phyloP scores from a whole-genome alignment of 2,888 invertebrate genomes.

The Melinaea menophilus region DNA sequence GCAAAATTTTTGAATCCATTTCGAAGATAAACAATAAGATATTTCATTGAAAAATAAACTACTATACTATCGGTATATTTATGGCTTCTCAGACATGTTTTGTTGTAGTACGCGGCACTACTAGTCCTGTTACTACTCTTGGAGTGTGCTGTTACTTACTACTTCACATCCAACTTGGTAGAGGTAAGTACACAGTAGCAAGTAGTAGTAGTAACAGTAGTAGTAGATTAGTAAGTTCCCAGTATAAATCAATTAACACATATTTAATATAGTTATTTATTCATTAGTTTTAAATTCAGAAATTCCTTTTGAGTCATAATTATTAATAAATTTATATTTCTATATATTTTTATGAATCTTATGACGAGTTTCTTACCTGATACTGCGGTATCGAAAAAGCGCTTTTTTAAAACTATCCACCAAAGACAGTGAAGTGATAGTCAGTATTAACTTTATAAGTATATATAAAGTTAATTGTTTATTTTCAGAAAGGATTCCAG shows the following conservation, averaged over 20 bases:
- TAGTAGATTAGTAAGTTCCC: no score
- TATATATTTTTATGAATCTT: no score
- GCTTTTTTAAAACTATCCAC: background rate
- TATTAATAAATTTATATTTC: no score
- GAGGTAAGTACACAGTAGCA: slow-evolving; percentile 38
- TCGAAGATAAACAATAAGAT: background rate
- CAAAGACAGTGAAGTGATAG: background rate
- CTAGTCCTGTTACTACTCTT: slow-evolving; percentile 55
- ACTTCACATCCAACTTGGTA: slow-evolving; percentile 52
- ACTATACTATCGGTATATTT: background rate
- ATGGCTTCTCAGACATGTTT: slow-evolving; percentile 1
- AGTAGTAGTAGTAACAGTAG: no score
- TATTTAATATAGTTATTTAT: no score
- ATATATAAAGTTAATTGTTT: background rate
- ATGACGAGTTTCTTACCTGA: no score
- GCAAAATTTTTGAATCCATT: background rate
- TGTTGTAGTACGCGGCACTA: slow-evolving; percentile 59
- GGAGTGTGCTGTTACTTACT: slow-evolving; percentile 61
- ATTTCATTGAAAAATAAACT: background rate
- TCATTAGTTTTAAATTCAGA: no score
- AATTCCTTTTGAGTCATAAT: no score
- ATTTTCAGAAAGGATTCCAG: slow-evolving; percentile 50
- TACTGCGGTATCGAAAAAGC: background rate
- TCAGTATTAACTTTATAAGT: background rate
- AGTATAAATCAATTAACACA: no score